Conservation (phyloP, 2,113 vertebrate species). For the Podiceps cristatus region DNA sequence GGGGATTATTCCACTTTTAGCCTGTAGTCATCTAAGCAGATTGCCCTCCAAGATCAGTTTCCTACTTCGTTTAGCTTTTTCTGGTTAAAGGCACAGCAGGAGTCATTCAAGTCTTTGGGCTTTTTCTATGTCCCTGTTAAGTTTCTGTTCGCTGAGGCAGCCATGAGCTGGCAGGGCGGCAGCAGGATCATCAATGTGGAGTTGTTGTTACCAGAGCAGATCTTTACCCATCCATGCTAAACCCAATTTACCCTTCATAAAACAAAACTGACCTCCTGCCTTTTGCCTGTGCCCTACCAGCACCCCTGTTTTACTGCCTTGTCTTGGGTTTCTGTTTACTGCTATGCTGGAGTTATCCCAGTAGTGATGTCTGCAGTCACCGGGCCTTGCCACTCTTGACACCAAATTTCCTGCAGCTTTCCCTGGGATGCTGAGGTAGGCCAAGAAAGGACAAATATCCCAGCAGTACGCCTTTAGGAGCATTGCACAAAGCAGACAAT, state of each 20-base stretch:
- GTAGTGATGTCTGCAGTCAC: not conserved
- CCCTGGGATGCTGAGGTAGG: not conserved
- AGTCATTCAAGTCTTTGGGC: not conserved
- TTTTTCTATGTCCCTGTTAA: not conserved
- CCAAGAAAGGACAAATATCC: not conserved
- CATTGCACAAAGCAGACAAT: not conserved
- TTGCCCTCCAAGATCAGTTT: slow-evolving; percentile 54
- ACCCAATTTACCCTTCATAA: not conserved
- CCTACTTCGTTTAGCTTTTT: slow-evolving; percentile 51
- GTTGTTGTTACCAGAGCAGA: not conserved
- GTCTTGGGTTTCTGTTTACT: not conserved
- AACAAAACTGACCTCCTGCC: not conserved
- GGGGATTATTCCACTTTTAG: slow-evolving; percentile 70
- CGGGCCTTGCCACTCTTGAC: not conserved
- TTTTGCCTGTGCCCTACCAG: not conserved
- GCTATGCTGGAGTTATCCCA: not conserved
- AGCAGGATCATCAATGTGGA: not conserved
- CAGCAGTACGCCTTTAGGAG: not conserved
- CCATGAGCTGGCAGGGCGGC: not conserved
- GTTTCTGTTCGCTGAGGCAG: not conserved
- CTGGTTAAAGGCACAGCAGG: slow-evolving; percentile 36
- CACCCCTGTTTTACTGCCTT: not conserved
- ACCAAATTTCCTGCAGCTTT: not conserved
- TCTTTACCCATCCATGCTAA: not conserved
- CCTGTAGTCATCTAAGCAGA: slow-evolving; percentile 58